Conservation (phyloP, 2,797 vertebrate genomes). For the Sebastolobus altivelis region DNA sequence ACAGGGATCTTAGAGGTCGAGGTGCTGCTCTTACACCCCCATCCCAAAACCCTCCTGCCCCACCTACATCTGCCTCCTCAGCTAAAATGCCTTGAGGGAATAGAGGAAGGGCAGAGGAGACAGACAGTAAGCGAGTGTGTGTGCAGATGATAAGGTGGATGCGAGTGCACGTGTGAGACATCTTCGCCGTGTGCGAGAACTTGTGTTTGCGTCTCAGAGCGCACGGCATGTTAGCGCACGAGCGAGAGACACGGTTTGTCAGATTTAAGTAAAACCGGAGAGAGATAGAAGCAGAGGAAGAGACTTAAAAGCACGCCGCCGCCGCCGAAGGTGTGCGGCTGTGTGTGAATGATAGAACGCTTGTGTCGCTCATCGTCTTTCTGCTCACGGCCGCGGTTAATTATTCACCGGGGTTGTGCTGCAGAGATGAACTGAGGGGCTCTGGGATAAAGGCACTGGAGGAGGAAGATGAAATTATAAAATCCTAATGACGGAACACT, state of each 20-base stretch:
- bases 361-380: conserved; percentile 76
- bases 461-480: conserved; percentile 86
- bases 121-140: conserved; percentile 45
- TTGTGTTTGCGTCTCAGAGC: conserved; percentile 26
- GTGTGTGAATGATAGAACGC: conserved; percentile 67
- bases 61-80: conserved; percentile 21
- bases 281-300: conserved; percentile 40
- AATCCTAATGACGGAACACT: conserved; percentile 83
- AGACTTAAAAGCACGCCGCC: conserved; percentile 43
- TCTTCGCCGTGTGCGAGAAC: conserved; percentile 3
- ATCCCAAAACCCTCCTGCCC: background rate
- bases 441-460: conserved; percentile 82
- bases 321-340: conserved; percentile 55
- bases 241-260: conserved; percentile 46
- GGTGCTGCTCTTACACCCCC: conserved; percentile 10
- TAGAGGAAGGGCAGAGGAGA: conserved; percentile 42
- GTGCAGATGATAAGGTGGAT: conserved; percentile 40
- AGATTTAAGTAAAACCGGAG: conserved; percentile 43
- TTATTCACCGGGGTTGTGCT: conserved; percentile 84
- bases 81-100: conserved; percentile 39
- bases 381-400: conserved; percentile 81
- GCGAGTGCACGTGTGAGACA: conserved; percentile 13
- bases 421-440: conserved; percentile 80
- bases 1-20: conserved; percentile 31
- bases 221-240: conserved; percentile 24